These are phyloP conservation scores for Dendrocincla tyrannina DNA, from an alignment of 2,797 vertebrate genomes.

Conservation along the genomic window DNA sequence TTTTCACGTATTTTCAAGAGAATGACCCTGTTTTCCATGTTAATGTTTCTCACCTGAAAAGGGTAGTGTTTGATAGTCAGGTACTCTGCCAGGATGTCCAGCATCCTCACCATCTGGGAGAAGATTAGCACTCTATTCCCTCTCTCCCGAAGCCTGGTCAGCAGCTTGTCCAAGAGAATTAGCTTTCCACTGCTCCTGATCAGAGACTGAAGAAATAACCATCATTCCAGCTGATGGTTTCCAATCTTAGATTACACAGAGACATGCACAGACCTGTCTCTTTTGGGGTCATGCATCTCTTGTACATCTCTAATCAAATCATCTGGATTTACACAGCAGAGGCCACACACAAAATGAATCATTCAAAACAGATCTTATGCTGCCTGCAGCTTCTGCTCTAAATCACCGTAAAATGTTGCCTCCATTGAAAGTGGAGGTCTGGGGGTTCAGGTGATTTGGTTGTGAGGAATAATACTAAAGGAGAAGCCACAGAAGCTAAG, in stretches of 20 bases:
- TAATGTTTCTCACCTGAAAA: slow-evolving; percentile 86
- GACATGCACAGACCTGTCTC: neutral
- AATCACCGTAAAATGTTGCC: neutral
- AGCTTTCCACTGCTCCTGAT: slow-evolving; percentile 96
- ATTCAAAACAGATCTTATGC: neutral
- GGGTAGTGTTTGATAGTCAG: slow-evolving; percentile 92
- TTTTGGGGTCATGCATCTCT: neutral
- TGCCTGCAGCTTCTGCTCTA: neutral
- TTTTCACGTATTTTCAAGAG: neutral
- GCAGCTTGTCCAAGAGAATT: slow-evolving; percentile 94
- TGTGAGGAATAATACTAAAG: neutral
- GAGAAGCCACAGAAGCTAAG: neutral
- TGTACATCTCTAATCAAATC: neutral
- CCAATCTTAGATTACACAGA: neutral
- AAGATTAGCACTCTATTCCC: slow-evolving; percentile 98
- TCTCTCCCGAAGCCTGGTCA: slow-evolving; percentile 91
- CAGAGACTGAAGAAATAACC: slow-evolving; percentile 77
- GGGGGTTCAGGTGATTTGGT: neutral
- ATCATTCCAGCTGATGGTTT: slow-evolving; percentile 1
- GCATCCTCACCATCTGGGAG: slow-evolving; percentile 99
- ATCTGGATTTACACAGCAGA: neutral
- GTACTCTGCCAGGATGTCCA: slow-evolving; percentile 98
- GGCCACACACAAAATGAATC: neutral
- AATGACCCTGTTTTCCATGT: neutral
- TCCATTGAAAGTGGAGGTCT: neutral